Base-by-base conservation (phyloP, 2,888 invertebrate species). In the Pegoplata infirma region DNA sequence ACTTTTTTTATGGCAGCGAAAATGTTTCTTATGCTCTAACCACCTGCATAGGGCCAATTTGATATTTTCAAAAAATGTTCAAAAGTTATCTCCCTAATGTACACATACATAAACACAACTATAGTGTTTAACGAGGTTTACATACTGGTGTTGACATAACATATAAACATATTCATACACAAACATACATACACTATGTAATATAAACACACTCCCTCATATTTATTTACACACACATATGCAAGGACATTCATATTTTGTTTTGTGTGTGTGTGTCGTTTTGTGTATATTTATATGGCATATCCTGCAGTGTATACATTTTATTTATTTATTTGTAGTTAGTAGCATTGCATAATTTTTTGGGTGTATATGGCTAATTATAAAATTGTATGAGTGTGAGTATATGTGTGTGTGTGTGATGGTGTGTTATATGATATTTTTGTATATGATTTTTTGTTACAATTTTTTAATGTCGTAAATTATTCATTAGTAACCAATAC, bases 71-170 rank as follows among this genome's bases (percentile, higher is more conserved):
- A n/a, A n/a, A n/a, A n/a, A n/a, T n/a, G n/a, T n/a, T n/a, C n/a
- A n/a, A n/a, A n/a, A n/a, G n/a, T n/a, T n/a, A n/a, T n/a, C n/a
- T n/a, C n/a, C n/a, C n/a, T n/a, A n/a, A n/a, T n/a, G n/a, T n/a
- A n/a, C n/a, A n/a, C n/a, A n/a, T 69, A 71, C 12, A 32, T n/a
- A 40, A 40, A 40, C 12, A 77, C 81, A 81, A 81, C 76, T 61
- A 25, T 64, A 78, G 73, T 74, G 73, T 69, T 78, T 78, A 76
- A 76, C 80, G 73, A 74, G 78, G 64, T 69, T 78, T 78, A 49
- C 69, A 49, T 40, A 58, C 64, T 79, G 73, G 69, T 79, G 76
- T 72, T 75, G 80, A 80, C 47, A 68, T 68, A 68, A 72, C 63
- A 28, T 46, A 53, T n/a, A 58, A n/a, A n/a, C n/a, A n/a, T n/a